Percentiles rank a stretch among this genome's conserved stretches.
Evolutionary conservation across 2,888 invertebrate species (phyloP).

Genomic region (Cyaniris semiargus): DNA sequence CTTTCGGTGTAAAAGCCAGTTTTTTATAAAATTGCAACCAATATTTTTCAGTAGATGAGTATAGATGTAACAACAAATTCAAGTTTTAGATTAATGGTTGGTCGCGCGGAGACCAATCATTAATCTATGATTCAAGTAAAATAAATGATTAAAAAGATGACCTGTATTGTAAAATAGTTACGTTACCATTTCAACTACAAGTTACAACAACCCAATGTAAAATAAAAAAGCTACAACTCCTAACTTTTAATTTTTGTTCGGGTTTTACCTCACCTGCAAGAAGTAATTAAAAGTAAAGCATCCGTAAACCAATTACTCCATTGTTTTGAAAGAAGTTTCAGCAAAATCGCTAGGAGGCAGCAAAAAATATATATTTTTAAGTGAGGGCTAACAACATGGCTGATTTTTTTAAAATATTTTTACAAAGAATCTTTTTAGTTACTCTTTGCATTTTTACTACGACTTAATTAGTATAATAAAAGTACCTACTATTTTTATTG

Average conservation of each 20-base stretch:
- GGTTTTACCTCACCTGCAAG: neutral
- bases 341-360: neutral
- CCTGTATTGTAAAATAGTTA: neutral
- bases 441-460: neutral
- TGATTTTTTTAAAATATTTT: neutral
- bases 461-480: neutral
- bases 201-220: neutral
- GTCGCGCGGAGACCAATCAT: too few species aligned
- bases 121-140: too few species aligned
- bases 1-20: neutral
- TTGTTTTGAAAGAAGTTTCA: neutral
- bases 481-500: neutral
- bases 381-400: neutral
- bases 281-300: conserved; percentile 21
- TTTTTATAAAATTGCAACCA: neutral
- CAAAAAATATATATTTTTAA: neutral
- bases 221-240: neutral
- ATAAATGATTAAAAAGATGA: neutral
- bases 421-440: neutral
- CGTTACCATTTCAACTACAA: neutral
- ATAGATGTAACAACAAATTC: neutral
- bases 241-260: neutral
- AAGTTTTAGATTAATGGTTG: too few species aligned
- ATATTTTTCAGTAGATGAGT: neutral
- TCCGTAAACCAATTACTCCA: conserved; percentile 22